Evolutionary conservation across 2,113 vertebrate species (phyloP), one percentile per base, ranked within the genome.

Genomic region (Lasiurus cinereus): DNA sequence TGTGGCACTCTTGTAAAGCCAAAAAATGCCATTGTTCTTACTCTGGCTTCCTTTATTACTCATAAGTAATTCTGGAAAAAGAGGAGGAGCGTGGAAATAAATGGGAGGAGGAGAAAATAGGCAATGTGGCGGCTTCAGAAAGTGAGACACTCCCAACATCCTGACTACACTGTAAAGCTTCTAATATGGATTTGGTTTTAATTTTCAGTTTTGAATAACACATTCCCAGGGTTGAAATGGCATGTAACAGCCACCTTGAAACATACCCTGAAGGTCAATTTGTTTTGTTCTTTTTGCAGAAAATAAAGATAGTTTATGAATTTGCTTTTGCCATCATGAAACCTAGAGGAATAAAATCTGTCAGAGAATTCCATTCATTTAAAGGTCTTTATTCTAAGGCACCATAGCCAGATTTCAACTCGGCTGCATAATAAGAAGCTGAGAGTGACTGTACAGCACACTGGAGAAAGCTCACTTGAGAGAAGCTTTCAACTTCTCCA

Each of bases 31-130:
- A 52, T 95, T 95, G 83, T 94, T 94, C 90, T 84, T 84, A 33
- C 31, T 43, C 72, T 1, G 16, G 67, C 52, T 96, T 93, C 85
- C 85, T 96, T 84, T 86, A 74, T 92, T 94, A 93, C 78, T 96
- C 95, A 96, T 74, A 89, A 93, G 46, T 69, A 64, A 88, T 62
- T 62, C 36, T 92, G 95, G 85, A 48, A 90, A 94, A 94, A 80
- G 83, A 91, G 88, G 64, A 89, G 72, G 76, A 72, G 16, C 3
- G 5, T 93, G 87, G 95, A 95, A 95, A 83, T 54, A 90, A 77
- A 59, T 7, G 33, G 54, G 48, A 94, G 77, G n/a, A 91, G 94
- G 56, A 94, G 70, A 73, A 77, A 77, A 46, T 50, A 79, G 76
- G 70, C 0, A 2, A 43, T 3, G 9, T 6, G 21, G 82, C 73